Evolutionary conservation across 1,140 invertebrate genomes (phyloP).

Genomic region (Oryctes rhinoceros): DNA sequence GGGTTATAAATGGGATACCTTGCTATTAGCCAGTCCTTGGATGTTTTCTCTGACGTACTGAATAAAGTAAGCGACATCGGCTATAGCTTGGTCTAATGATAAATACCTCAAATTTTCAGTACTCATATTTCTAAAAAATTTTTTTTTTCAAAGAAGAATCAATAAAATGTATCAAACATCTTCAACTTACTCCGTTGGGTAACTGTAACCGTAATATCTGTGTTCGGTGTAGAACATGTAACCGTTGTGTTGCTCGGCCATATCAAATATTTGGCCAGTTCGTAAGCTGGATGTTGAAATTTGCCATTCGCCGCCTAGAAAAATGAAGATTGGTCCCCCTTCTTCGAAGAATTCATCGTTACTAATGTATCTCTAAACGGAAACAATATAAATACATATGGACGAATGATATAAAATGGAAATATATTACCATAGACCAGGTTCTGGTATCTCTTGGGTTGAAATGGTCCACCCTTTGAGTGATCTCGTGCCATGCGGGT

Average conservation of each 20-base stretch:
- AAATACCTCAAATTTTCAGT: conserved; percentile 65
- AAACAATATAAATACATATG: background rate
- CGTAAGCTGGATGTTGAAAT: conserved; percentile 62
- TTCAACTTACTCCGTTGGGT: conserved; percentile 62
- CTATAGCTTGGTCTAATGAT: conserved; percentile 39
- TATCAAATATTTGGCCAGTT: conserved; percentile 65
- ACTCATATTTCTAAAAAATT: conserved; percentile 55
- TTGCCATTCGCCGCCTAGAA: conserved; percentile 74
- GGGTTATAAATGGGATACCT: conserved; percentile 51
- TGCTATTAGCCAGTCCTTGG: conserved; percentile 30
- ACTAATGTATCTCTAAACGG: conserved; percentile 57
- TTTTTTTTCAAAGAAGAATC: background rate
- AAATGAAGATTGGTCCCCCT: conserved; percentile 73
- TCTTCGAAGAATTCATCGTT: conserved; percentile 41
- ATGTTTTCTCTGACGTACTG: conserved; percentile 29
- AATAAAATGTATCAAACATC: background rate
- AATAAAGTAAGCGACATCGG: conserved; percentile 42
- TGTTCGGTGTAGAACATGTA: conserved; percentile 78
- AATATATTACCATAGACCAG: conserved; percentile 43
- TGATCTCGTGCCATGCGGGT: background rate
- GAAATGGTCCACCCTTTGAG: conserved; percentile 41
- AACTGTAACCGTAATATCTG: conserved; percentile 82
- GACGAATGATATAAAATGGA: background rate
- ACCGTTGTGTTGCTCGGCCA: conserved; percentile 69
- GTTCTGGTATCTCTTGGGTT: conserved; percentile 40